Conservation (phyloP, 2,888 invertebrate species). For the Orthonevra nobilis region DNA sequence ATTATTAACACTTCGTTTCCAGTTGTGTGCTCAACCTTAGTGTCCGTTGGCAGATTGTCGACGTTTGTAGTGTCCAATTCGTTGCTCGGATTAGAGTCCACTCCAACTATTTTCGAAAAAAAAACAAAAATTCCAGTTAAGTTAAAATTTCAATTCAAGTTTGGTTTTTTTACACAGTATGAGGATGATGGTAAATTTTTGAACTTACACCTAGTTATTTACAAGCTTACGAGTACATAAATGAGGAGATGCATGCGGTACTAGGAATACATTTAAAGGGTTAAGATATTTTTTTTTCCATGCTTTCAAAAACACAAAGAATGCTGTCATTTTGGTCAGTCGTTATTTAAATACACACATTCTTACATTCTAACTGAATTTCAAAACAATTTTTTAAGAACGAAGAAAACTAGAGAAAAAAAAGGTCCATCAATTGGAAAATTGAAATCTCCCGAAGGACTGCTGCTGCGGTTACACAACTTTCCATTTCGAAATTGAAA, state of each 20-base stretch:
- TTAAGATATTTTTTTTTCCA: constrained; percentile 9
- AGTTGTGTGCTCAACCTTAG: constrained; percentile 78
- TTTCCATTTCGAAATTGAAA: constrained; percentile 42
- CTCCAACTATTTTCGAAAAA: constrained; percentile 57
- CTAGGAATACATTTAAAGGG: constrained; percentile 46
- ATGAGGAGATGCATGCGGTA: constrained; percentile 69
- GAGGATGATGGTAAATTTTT: constrained; percentile 22
- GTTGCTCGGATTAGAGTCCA: constrained; percentile 75
- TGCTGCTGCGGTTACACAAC: not conserved
- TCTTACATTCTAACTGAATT: constrained; percentile 22
- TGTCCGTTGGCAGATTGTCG: constrained; percentile 78
- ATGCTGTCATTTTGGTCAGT: no score
- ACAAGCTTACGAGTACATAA: constrained; percentile 23
- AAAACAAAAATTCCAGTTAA: constrained; percentile 14
- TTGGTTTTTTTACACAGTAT: no score
- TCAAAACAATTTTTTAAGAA: constrained; percentile 2
- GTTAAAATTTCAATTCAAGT: not conserved
- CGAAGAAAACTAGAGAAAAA: constrained; percentile 28
- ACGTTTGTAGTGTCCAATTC: constrained; percentile 77
- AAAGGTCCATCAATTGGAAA: constrained; percentile 48
- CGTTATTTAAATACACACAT: constrained; percentile 22
- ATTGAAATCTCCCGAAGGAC: constrained; percentile 47
- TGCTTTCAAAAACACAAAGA: no score
- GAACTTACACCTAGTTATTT: constrained; percentile 20
- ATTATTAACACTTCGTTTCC: constrained; percentile 88